Base-by-base conservation (phyloP, 1,140 invertebrate species). In the Amyelois transitella region DNA sequence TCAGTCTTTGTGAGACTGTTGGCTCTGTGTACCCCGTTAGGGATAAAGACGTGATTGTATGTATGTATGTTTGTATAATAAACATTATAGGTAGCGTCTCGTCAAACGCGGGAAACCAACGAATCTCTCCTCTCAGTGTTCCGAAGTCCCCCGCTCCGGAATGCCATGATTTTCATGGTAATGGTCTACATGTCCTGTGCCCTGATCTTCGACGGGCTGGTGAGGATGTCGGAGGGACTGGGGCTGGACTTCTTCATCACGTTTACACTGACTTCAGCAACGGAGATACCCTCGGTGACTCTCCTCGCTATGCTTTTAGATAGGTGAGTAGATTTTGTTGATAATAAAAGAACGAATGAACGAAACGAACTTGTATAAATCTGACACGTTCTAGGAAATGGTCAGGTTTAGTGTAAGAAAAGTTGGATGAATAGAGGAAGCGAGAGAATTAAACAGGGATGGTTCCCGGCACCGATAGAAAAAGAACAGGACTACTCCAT, bases 231-330 rank as follows among this genome's bases (percentile, higher is more conserved):
- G 4, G 91, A 92, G 22, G 84, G 91, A 2, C 81, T 94, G 1
- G 91, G 91, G 1, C 84, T 92, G 43, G 92, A 92, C 62, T 90
- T 93, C 43, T 94, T 94, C 66, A 85, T 93, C 22, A 92, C 92
- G 0, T 94, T 94, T 75, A 92, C 92, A 0, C 66, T 94, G 1
- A 91, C 93, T 0, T 92, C 92, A 1, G 90, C 91, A 6, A 92
- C 93, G 0, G 93, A 94, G 79, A 88, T 94, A 48, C 93, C 93
- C 0, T 93, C 93, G 3, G 93, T 93, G 17, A 89, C 92, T 3
- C 63, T 94, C 49, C 77, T 94, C 1, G 90, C 93, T 0, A 58
- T 94, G 6, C 77, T 92, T 6, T 75, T 94, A 18, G 93, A 94
- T 75, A 89, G 89, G 69, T 92, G 90, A 89, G 92, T 54, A 20